These are phyloP conservation scores for Trichopoda pennipes DNA, from an alignment of 2,888 invertebrate species.

Conservation along the genomic window DNA sequence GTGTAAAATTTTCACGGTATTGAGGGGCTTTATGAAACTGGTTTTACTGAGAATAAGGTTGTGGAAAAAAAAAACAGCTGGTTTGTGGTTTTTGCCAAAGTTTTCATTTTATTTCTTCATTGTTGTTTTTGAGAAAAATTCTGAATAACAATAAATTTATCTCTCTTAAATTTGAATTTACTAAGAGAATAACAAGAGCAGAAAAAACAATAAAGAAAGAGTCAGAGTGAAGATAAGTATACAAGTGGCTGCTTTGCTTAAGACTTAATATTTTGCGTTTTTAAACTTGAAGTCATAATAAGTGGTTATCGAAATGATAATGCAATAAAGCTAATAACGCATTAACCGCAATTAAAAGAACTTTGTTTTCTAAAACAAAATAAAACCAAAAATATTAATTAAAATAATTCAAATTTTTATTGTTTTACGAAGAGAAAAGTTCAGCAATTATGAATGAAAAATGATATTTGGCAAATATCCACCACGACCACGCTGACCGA, in stretches of 20 bases:
- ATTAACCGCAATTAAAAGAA: no score
- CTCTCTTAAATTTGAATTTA: constrained; percentile 49
- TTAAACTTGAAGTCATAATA: constrained; percentile 26
- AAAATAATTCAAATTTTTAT: no score
- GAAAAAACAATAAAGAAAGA: background rate
- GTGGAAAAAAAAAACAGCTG: constrained; percentile 52
- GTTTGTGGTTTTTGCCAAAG: constrained; percentile 22
- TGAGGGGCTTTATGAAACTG: constrained; percentile 34
- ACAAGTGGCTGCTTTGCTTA: constrained; percentile 51
- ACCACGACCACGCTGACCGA: no score
- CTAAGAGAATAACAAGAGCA: constrained; percentile 45
- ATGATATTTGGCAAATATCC: no score
- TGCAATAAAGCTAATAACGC: no score
- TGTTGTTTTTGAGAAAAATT: constrained; percentile 8
- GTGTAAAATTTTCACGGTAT: constrained; percentile 2
- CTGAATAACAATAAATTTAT: constrained; percentile 18
- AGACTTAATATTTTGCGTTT: constrained; percentile 42
- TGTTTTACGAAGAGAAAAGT: no score
- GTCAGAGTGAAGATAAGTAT: background rate
- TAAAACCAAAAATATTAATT: no score
- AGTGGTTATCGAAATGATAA: constrained; percentile 7
- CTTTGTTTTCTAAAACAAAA: no score
- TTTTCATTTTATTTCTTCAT: constrained; percentile 2
- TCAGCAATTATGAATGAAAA: no score
- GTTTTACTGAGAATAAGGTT: constrained; percentile 35